Conservation (phyloP, 1,140 invertebrate species). For the Polypedilum vanderplanki region DNA sequence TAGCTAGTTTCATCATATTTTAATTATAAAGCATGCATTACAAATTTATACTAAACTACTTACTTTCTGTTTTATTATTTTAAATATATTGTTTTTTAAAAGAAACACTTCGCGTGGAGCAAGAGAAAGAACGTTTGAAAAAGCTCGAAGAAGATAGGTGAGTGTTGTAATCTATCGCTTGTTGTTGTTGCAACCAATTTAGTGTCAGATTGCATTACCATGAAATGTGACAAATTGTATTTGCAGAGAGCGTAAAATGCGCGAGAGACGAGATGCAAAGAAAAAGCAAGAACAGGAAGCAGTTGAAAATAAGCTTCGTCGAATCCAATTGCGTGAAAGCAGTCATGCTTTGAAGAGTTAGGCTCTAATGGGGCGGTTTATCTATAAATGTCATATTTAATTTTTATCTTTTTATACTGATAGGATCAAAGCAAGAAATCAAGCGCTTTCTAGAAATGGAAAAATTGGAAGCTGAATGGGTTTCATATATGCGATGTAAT, state of each 20-base stretch:
- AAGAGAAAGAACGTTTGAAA: conserved; percentile 40
- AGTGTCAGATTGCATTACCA: background rate
- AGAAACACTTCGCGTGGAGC: conserved; percentile 43
- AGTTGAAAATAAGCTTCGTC: conserved; percentile 38
- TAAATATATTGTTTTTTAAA: too few relatives aligned
- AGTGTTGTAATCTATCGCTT: background rate
- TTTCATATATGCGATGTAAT: conserved; percentile 54
- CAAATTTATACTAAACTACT: too few relatives aligned
- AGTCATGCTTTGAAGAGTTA: conserved; percentile 35
- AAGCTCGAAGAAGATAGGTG: conserved; percentile 9
- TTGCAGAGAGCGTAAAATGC: conserved; percentile 37
- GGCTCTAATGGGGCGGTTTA: background rate
- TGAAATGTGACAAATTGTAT: background rate
- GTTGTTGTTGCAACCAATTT: background rate
- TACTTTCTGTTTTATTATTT: too few relatives aligned
- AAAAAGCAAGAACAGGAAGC: conserved; percentile 40
- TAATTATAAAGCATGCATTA: too few relatives aligned
- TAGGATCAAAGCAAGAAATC: conserved; percentile 35
- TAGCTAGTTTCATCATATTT: too few relatives aligned
- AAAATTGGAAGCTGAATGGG: conserved; percentile 45
- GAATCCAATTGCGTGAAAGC: conserved; percentile 39
- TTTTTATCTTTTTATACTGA: background rate
- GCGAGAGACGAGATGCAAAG: conserved; percentile 43
- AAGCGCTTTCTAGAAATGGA: background rate
- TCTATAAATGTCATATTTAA: background rate